A percentile compares a stretch with the other conserved stretches of the same genome.
Conservation (phyloP, 2,113 vertebrate species). For the Monopterus albus region DNA sequence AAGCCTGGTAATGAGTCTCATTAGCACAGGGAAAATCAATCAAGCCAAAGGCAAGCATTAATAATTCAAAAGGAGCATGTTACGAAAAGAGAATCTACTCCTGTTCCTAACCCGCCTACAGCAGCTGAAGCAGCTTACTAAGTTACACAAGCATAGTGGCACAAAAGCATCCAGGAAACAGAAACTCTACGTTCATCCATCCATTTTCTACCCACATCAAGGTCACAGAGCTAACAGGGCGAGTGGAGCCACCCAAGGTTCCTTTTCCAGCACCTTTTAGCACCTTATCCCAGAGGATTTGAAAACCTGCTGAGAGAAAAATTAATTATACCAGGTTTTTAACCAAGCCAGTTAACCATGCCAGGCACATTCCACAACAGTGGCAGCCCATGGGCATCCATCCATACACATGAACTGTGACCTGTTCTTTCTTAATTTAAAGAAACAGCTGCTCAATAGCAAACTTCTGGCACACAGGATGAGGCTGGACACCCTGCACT, state of each 20-base stretch:
- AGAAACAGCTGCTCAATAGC: background rate
- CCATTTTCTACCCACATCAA: background rate
- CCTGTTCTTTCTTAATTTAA: background rate
- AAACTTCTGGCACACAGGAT: conserved; percentile 3
- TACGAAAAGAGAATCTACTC: conserved; percentile 49
- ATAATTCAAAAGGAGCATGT: conserved; percentile 75
- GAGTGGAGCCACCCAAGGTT: background rate
- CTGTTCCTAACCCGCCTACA: conserved; percentile 36
- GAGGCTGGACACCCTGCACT: background rate
- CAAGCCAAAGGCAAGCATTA: conserved; percentile 74
- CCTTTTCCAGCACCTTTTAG: background rate
- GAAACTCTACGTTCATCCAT: conserved; percentile 6
- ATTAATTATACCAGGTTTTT: too few relatives aligned
- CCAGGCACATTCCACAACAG: background rate
- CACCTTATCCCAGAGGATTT: background rate
- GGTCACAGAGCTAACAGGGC: background rate
- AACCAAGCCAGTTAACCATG: background rate
- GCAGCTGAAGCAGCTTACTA: conserved; percentile 47
- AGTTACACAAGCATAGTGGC: conserved; percentile 40
- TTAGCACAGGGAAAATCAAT: conserved; percentile 82
- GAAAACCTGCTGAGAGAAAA: background rate
- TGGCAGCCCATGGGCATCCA: background rate
- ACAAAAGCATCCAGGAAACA: conserved; percentile 29
- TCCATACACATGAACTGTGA: background rate
- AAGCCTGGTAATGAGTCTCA: conserved; percentile 82